phyloP scores from a whole-genome alignment of 2,888 invertebrate genomes.

The Plagodis pulveraria region DNA sequence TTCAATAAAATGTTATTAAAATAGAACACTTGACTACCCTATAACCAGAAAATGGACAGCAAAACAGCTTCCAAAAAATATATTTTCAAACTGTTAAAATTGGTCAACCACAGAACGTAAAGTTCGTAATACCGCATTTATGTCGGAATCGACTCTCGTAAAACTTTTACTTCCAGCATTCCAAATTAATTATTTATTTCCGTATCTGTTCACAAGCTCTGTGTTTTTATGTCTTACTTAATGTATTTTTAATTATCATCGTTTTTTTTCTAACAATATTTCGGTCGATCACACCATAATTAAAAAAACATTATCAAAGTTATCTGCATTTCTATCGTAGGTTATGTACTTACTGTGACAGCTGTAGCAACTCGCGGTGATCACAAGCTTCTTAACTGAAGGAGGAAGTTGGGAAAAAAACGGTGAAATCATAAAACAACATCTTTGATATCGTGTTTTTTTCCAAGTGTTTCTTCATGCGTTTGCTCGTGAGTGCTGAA shows the following conservation, averaged over 20 bases:
- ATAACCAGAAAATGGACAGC: background rate
- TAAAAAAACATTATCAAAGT: too few relatives aligned
- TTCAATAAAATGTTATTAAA: too few relatives aligned
- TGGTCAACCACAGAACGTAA: conserved; percentile 57
- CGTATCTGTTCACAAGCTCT: conserved; percentile 25
- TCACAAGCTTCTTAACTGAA: too few relatives aligned
- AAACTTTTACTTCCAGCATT: conserved; percentile 46
- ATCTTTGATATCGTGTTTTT: too few relatives aligned
- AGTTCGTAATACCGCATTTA: conserved; percentile 46
- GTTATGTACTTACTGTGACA: too few relatives aligned
- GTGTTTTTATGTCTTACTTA: conserved; percentile 21
- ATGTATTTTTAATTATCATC: conserved; percentile 17
- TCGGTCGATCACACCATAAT: conserved; percentile 1
- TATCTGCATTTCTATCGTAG: too few relatives aligned
- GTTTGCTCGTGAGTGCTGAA: too few relatives aligned
- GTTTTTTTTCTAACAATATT: conserved; percentile 2
- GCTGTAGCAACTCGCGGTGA: too few relatives aligned
- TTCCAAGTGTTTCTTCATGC: too few relatives aligned
- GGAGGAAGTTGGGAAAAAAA: too few relatives aligned
- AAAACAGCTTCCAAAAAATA: conserved; percentile 34
- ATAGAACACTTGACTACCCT: too few relatives aligned
- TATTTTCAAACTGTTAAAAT: conserved; percentile 55
- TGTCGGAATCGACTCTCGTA: conserved; percentile 42
- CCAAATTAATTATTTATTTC: conserved; percentile 39
- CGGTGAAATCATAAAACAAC: too few relatives aligned